phyloP scores from a whole-genome alignment of 2,113 vertebrate species.

The Tragelaphus strepsiceros region DNA sequence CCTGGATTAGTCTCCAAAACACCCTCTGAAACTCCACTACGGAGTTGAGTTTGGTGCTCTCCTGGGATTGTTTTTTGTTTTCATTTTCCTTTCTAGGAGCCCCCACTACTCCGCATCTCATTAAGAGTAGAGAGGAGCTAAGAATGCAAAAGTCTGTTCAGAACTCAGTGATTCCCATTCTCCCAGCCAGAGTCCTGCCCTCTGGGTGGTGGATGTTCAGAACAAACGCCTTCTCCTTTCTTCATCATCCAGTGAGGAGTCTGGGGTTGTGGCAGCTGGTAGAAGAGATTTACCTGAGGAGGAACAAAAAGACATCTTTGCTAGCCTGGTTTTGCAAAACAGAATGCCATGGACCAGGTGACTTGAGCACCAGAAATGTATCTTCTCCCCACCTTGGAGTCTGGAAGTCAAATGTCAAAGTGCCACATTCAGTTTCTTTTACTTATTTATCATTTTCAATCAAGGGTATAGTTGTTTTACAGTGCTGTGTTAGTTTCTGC shows the following conservation, averaged over 20 bases:
- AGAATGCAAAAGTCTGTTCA: not conserved
- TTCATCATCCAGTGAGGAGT: not conserved
- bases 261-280: not conserved
- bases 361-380: not conserved
- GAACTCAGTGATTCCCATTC: not conserved
- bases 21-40: not conserved
- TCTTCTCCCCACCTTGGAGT: not conserved
- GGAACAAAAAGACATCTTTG: not conserved
- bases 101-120: not conserved
- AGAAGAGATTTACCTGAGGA: not conserved
- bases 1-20: not conserved
- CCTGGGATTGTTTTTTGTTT: not conserved
- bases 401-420: not conserved
- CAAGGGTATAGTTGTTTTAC: not conserved
- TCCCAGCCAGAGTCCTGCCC: not conserved
- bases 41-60: not conserved
- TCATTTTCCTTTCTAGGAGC: not conserved
- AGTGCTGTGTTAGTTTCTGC: not conserved
- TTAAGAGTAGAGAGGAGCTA: not conserved
- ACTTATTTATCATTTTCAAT: not conserved
- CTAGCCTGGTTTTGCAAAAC: not conserved
- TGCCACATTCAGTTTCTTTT: not conserved
- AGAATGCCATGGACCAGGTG: not conserved
- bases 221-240: not conserved
- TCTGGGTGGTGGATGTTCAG: not conserved